phyloP scores from a whole-genome alignment of 2,797 vertebrate species.

The Eutrigla gurnardus region DNA sequence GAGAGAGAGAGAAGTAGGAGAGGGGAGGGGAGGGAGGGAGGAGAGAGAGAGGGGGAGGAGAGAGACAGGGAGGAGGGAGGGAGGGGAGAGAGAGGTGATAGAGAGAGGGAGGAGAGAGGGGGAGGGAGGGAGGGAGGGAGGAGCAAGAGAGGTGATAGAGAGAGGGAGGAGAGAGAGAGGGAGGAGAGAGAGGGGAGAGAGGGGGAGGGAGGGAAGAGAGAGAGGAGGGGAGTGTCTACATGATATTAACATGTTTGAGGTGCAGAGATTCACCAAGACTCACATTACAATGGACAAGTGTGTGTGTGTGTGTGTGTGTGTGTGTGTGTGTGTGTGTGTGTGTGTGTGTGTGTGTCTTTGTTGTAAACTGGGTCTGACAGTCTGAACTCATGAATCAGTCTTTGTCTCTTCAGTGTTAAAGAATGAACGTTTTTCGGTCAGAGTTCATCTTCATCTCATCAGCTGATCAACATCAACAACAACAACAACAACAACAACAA shows the following conservation, averaged over 20 bases:
- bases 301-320: background rate
- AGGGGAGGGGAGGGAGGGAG: background rate
- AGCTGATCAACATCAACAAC: constrained; percentile 1
- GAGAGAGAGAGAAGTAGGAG: too few relatives aligned
- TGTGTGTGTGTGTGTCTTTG: constrained; percentile 42
- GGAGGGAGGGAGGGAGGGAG: background rate
- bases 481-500: background rate
- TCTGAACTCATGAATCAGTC: constrained; percentile 61
- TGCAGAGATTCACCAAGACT: background rate
- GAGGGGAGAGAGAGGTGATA: background rate
- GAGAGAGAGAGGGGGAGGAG: background rate
- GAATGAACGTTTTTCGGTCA: constrained; percentile 10
- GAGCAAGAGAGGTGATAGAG: too few relatives aligned
- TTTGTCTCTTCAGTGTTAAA: constrained; percentile 46
- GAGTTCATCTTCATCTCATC: constrained; percentile 23
- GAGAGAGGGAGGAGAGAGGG: constrained; percentile 38
- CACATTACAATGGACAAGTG: constrained; percentile 29
- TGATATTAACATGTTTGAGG: constrained; percentile 18
- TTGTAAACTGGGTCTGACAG: constrained; percentile 55
- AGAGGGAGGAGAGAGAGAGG: too few relatives aligned
- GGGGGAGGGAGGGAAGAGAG: background rate
- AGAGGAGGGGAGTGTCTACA: background rate
- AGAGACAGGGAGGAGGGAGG: background rate
- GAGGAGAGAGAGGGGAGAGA: too few relatives aligned
- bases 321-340: constrained; percentile 32